phyloP scores from a whole-genome alignment of 1,140 invertebrate genomes.

The Epicauta chinensis region DNA sequence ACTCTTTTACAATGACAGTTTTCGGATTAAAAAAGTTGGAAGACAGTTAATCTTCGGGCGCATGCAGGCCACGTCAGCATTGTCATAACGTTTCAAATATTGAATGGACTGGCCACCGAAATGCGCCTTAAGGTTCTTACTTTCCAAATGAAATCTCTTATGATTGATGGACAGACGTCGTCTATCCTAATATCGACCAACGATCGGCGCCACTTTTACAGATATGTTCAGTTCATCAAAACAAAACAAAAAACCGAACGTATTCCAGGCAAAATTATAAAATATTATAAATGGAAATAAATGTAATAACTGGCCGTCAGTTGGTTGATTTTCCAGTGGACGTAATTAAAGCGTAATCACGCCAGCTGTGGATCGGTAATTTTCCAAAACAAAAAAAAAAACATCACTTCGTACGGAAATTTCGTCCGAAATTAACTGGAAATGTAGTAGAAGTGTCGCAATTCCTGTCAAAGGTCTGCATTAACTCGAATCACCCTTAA shows the following conservation, averaged over 20 bases:
- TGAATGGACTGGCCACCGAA: constrained; percentile 15
- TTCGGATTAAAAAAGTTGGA: constrained; percentile 23
- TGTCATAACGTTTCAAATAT: constrained; percentile 10
- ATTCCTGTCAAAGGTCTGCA: no score
- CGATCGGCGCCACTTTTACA: background rate
- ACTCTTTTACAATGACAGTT: constrained; percentile 1
- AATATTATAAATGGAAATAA: no score
- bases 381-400: no score
- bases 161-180: constrained; percentile 27
- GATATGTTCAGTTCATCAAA: constrained; percentile 2
- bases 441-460: background rate
- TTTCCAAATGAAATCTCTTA: constrained; percentile 29
- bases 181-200: constrained; percentile 11
- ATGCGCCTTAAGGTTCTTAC: constrained; percentile 12
- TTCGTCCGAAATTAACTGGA: no score
- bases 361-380: no score
- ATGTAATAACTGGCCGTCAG: background rate
- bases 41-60: constrained; percentile 21
- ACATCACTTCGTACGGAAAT: no score
- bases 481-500: constrained; percentile 8
- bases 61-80: constrained; percentile 15
- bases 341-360: constrained; percentile 12
- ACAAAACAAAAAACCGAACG: no score
- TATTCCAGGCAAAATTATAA: no score
- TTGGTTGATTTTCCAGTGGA: constrained; percentile 15